Conservation (phyloP, 2,888 invertebrate species). For the Scotopteryx bipunctaria region DNA sequence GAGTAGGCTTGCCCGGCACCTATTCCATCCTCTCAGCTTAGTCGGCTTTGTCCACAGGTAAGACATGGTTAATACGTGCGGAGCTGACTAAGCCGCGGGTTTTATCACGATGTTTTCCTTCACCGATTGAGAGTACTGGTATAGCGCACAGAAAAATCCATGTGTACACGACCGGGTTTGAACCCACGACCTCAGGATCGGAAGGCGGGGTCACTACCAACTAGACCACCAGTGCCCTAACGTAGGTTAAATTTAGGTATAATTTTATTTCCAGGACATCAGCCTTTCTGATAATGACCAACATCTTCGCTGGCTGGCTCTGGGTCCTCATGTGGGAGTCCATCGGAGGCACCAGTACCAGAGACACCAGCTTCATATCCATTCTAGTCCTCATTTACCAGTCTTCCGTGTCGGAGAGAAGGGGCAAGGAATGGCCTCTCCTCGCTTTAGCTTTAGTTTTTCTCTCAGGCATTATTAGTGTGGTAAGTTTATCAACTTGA, state of each 20-base stretch:
- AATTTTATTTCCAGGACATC: constrained; percentile 80
- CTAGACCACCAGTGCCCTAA: too few species aligned
- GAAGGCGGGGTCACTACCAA: too few species aligned
- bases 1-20: too few species aligned
- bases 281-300: constrained; percentile 80
- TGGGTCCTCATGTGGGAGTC: constrained; percentile 83
- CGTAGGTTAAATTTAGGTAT: constrained; percentile 1
- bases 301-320: constrained; percentile 82
- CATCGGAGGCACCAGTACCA: constrained; percentile 62
- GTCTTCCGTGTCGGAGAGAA: constrained; percentile 70
- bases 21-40: too few species aligned
- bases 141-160: too few species aligned
- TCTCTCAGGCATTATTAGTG: constrained; percentile 84
- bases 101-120: too few species aligned
- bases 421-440: constrained; percentile 82
- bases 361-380: constrained; percentile 82
- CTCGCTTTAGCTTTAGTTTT: constrained; percentile 81
- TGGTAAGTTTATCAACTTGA: constrained; percentile 71
- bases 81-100: too few species aligned
- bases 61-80: too few species aligned
- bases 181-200: too few species aligned
- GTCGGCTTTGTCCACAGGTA: too few species aligned
- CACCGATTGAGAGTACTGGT: too few species aligned
- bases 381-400: constrained; percentile 85
- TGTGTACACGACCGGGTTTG: too few species aligned